Evolutionary conservation across 2,113 vertebrate genomes (phyloP).

Genomic region (Chamaetylas fuelleborni): DNA sequence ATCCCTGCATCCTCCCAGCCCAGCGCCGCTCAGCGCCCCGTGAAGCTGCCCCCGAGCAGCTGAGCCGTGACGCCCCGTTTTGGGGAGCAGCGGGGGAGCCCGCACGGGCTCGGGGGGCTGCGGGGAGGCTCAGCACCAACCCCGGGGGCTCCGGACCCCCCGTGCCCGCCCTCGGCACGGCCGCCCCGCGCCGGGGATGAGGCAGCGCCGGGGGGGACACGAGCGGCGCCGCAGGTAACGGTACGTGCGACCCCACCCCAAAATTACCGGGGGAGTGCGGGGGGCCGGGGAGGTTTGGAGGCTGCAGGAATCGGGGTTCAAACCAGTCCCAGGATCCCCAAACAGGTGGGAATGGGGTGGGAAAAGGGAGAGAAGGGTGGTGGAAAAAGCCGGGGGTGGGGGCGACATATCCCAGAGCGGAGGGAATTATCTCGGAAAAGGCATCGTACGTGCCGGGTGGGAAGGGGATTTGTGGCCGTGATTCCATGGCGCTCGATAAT

Average conservation of each 20-base stretch:
- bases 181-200: background rate
- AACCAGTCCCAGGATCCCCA: background rate
- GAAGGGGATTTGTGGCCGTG: background rate
- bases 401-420: accelerated
- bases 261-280: background rate
- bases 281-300: background rate
- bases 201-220: background rate
- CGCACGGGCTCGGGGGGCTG: background rate
- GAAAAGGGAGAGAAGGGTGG: background rate
- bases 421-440: background rate
- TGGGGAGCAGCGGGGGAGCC: background rate
- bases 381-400: background rate
- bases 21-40: background rate
- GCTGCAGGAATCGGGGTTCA: background rate
- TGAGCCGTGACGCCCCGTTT: background rate
- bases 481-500: background rate
- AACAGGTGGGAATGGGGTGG: background rate
- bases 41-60: background rate
- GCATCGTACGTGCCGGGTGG: background rate
- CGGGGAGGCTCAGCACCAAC: background rate
- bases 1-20: background rate
- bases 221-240: background rate
- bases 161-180: background rate
- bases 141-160: background rate
- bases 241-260: background rate